A percentile compares a stretch with the other conserved stretches of the same genome.
phyloP scores from a whole-genome alignment of 2,888 invertebrate species.

The Latrodectus hesperus region DNA sequence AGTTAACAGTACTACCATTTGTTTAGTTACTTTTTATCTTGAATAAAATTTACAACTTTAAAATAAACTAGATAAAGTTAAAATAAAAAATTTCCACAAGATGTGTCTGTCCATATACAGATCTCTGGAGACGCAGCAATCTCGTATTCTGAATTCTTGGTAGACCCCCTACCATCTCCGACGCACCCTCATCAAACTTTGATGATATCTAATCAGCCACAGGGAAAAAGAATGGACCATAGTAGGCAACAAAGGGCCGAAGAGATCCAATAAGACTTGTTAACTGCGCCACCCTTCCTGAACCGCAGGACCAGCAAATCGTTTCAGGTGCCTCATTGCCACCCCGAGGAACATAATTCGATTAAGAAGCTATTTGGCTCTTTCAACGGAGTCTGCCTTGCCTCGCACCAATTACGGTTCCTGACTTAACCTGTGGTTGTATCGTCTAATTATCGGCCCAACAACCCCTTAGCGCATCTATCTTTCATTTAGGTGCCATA shows the following conservation, averaged over 20 bases:
- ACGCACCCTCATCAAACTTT: slow-evolving; percentile 51
- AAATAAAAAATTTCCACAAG: too few species aligned
- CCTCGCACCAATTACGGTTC: slow-evolving; percentile 38
- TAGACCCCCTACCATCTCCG: slow-evolving; percentile 4
- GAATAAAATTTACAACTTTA: too few species aligned
- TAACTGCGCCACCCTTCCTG: slow-evolving; percentile 42
- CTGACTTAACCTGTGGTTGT: slow-evolving; percentile 49
- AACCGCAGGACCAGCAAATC: slow-evolving; percentile 35
- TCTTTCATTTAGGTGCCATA: slow-evolving; percentile 61
- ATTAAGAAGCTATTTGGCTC: slow-evolving; percentile 62
- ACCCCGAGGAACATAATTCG: slow-evolving; percentile 43
- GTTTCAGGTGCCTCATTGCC: slow-evolving; percentile 43
- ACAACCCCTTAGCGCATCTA: slow-evolving; percentile 44
- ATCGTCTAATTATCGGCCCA: slow-evolving; percentile 49
- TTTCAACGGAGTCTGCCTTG: slow-evolving; percentile 49
- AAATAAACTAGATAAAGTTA: too few species aligned
- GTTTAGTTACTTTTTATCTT: too few species aligned
- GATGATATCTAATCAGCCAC: slow-evolving; percentile 65
- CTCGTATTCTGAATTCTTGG: background rate
- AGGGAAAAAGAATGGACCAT: slow-evolving; percentile 52
- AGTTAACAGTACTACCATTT: too few species aligned
- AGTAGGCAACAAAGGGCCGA: slow-evolving; percentile 64
- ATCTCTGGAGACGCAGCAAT: background rate
- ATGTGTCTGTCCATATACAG: too few species aligned
- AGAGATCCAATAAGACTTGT: slow-evolving; percentile 67